A percentile compares a stretch with the other conserved stretches of the same genome.
These are phyloP conservation scores for Brachyhypopomus gauderio DNA, from an alignment of 2,113 vertebrate genomes.

Conservation along the genomic window DNA sequence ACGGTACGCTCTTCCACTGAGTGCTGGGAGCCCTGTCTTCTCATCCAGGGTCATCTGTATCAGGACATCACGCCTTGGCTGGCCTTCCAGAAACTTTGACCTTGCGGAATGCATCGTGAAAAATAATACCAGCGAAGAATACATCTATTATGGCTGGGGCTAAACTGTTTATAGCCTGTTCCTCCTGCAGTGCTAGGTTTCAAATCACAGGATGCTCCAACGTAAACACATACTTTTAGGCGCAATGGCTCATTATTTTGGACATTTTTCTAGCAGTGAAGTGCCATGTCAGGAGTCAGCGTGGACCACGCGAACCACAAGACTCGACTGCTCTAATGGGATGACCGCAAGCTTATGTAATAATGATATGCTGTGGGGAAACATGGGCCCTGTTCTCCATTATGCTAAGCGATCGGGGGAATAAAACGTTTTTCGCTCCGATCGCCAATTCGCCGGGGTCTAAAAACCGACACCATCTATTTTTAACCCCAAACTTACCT, in stretches of 20 bases:
- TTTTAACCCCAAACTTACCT: conserved; percentile 18
- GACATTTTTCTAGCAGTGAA: conserved; percentile 30
- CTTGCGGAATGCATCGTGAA: conserved; percentile 27
- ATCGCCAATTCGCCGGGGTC: conserved; percentile 14
- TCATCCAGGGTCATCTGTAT: conserved; percentile 11
- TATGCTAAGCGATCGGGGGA: conserved; percentile 47
- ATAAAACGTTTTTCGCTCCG: conserved; percentile 30
- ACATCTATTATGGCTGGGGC: conserved; percentile 39
- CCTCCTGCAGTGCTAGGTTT: neutral
- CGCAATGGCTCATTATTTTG: conserved; percentile 34
- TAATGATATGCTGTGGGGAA: conserved; percentile 48
- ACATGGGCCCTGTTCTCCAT: conserved; percentile 33
- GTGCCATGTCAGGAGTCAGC: conserved; percentile 33
- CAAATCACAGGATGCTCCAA: conserved; percentile 22
- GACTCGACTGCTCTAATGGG: conserved; percentile 40
- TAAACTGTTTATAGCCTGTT: conserved; percentile 37
- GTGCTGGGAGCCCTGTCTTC: conserved; percentile 12
- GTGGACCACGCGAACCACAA: conserved; percentile 42
- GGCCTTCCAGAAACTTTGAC: conserved; percentile 26
- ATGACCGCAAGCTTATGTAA: conserved; percentile 50
- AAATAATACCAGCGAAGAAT: conserved; percentile 41
- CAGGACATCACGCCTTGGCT: neutral
- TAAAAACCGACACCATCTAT: conserved; percentile 39
- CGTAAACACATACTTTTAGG: conserved; percentile 45
- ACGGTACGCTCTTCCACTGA: conserved; percentile 15